Base-by-base conservation (phyloP, 2,797 vertebrate genomes). In the Mormyrus hasselquistii region DNA sequence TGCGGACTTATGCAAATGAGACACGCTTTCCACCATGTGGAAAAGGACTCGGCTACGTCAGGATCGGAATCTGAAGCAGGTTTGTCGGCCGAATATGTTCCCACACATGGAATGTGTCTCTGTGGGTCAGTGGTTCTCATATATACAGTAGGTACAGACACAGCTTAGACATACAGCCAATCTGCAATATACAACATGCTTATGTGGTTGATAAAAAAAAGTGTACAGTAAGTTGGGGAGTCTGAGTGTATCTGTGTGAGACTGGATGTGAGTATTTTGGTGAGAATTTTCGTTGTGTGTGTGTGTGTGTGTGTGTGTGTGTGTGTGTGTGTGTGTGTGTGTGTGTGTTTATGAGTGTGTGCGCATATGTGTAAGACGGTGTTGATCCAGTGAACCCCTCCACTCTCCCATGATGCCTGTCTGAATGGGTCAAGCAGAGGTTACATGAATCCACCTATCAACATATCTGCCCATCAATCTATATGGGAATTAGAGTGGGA, bases 1-100 rank as follows among this genome's bases (percentile, higher is more conserved):
- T 96, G 96, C 94, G 95, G 96, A 96, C 96, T 89, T 93, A 94
- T 95, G 95, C 93, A 96, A 96, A 96, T 94, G 92, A 95, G 93
- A 89, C 86, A 91, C 91, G 90, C 91, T 93, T 90, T 92, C 93
- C 93, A 93, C 93, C 22, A 62, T 49, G 52, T 87, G 52, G 52
- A 89, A 91, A 93, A 89, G 92, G 94, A 94, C 92, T 92, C 92
- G 92, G 86, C 93, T 93, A 94, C 94, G 93, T 94, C 85, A 90
- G 91, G 90, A 92, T 92, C 86, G 34, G 29, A 34, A 34, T 34
- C 65, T 5, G 65, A 69, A 34, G 25, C 65, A 69, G 65, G 29
- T 69, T 69, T 69, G 12, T 38, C 1, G 29, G 65, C 65, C 12
- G 29, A 14, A 22, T 4, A 38, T 38, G 65, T 14, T 14, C 65